Evolutionary conservation across 2,888 invertebrate species (phyloP).

Genomic region (Scrobipalpa costella): DNA sequence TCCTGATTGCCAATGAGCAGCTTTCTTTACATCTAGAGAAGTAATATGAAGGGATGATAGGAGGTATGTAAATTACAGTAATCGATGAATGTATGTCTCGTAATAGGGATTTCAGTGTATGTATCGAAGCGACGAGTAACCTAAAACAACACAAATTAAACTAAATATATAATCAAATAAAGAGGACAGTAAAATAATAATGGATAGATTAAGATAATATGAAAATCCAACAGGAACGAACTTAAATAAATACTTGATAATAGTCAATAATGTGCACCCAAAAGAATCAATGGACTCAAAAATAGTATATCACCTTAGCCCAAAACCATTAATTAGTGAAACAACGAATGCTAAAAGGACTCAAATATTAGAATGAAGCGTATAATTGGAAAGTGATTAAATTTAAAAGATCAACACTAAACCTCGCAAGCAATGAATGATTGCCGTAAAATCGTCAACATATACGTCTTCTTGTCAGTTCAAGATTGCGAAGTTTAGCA

Average conservation of each 20-base stretch:
- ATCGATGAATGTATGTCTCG: conserved; percentile 59
- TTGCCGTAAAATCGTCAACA: neutral
- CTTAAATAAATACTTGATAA: neutral
- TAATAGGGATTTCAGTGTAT: conserved; percentile 60
- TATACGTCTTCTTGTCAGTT: neutral
- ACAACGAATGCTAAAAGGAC: neutral
- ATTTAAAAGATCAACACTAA: neutral
- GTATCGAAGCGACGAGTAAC: conserved; percentile 71
- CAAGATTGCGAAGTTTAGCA: neutral
- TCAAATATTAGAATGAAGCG: neutral
- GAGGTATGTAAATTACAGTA: conserved; percentile 56
- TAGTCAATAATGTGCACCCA: neutral
- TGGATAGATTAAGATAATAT: too few species aligned
- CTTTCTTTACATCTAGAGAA: conserved; percentile 57
- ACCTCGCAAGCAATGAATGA: neutral
- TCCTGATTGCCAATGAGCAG: conserved; percentile 47
- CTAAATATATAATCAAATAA: conserved; percentile 28
- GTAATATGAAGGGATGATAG: conserved; percentile 50
- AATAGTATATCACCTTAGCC: neutral
- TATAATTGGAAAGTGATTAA: neutral
- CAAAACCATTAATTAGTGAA: neutral
- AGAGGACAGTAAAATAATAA: neutral
- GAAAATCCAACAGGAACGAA: neutral
- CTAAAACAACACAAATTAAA: conserved; percentile 70
- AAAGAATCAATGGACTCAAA: too few species aligned